Percentiles rank a stretch among this genome's conserved stretches.
These are phyloP conservation scores for Mustela lutreola DNA, from an alignment of 2,113 vertebrate species.

Conservation along the genomic window DNA sequence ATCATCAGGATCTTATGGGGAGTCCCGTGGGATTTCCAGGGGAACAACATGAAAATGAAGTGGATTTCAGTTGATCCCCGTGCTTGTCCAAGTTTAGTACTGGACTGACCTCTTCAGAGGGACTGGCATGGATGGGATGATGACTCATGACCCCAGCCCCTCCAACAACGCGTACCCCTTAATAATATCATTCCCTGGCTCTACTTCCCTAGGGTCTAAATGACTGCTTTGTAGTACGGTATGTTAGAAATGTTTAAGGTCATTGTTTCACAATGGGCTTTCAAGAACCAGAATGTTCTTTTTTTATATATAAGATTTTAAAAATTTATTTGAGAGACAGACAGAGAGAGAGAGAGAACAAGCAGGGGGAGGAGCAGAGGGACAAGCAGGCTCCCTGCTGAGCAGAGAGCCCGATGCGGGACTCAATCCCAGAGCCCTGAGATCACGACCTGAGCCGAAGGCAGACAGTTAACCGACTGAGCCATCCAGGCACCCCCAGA, in stretches of 20 bases:
- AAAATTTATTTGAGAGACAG: too few species aligned
- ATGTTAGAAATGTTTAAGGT: neutral
- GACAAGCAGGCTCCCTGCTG: too few species aligned
- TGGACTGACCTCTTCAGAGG: neutral
- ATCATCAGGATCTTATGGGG: neutral
- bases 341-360: too few species aligned
- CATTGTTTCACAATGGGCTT: neutral
- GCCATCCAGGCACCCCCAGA: neutral
- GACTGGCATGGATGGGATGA: too few species aligned
- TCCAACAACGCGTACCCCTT: fast-evolving
- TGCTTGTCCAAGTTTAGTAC: neutral
- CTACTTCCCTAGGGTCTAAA: neutral
- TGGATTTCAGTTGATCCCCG: neutral
- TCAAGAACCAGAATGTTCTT: neutral
- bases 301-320: too few species aligned
- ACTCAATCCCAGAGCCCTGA: too few species aligned
- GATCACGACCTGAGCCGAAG: too few species aligned
- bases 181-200: neutral
- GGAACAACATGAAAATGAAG: neutral
- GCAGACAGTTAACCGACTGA: too few species aligned
- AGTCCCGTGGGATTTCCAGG: neutral
- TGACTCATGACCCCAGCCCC: neutral
- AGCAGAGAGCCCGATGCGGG: too few species aligned
- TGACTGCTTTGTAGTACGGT: neutral
- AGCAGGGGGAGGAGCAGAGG: too few species aligned